Percentiles rank a stretch among this genome's conserved stretches.
Evolutionary conservation across 2,797 vertebrate species (phyloP).

Genomic region (Cichlasoma orientale): DNA sequence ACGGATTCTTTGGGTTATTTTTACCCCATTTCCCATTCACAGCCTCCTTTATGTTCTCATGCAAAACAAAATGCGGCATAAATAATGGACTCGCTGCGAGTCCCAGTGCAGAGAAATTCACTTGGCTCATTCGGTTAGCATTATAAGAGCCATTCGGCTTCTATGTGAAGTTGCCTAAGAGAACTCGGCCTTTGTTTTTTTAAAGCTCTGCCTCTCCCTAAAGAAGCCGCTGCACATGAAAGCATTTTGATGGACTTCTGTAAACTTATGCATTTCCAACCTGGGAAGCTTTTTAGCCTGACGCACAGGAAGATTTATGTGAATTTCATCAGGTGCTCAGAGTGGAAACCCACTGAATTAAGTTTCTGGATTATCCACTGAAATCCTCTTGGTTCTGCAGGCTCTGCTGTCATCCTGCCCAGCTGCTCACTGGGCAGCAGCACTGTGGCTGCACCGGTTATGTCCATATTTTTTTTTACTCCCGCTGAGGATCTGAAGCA

Average conservation of each 20-base stretch:
- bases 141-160: not conserved
- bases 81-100: not conserved
- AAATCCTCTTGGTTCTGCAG: slow-evolving; percentile 7
- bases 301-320: not conserved
- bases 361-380: not conserved
- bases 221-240: not conserved
- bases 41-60: not conserved
- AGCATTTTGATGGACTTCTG: not conserved
- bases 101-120: not conserved
- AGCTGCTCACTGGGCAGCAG: slow-evolving; percentile 1
- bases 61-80: not conserved
- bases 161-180: not conserved
- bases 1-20: not conserved
- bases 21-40: not conserved
- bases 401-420: not conserved
- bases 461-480: not conserved
- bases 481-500: not conserved
- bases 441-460: not conserved
- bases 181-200: not conserved
- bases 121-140: not conserved
- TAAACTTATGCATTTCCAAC: slow-evolving; percentile 1
- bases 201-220: not conserved
- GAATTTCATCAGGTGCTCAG: slow-evolving; percentile 1
- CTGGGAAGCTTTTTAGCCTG: not conserved
- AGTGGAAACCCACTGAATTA: not conserved